Base-by-base conservation (phyloP, 2,113 vertebrate species). In the Xiphophorus couchianus region DNA sequence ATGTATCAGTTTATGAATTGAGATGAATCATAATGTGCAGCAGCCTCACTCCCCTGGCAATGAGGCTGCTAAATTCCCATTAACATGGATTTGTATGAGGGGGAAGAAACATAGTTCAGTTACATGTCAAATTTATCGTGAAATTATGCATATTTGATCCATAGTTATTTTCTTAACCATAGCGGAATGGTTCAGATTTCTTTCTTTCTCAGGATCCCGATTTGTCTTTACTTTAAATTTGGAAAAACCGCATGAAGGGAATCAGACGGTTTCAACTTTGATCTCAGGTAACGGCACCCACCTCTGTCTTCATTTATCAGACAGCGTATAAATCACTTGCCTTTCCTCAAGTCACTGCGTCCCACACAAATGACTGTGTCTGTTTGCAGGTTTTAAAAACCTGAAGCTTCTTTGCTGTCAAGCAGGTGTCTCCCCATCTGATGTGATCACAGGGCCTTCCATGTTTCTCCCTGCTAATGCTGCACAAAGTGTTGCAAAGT, bases 251-350 rank as follows among this genome's bases (percentile, higher is more conserved):
- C 74, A 48, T 48, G 44, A 48, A 6, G 44, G 15, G 44, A 19
- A 19, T 17, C 44, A 19, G 17, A 78, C 78, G 72, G 81, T 78
- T 82, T 73, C 60, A 82, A 77, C 86, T 88, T 88, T 90, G 83
- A 88, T 88, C 81, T 81, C 72, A 76, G 76, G 83, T 85, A 86
- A 80, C 80, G 77, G 28, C 78, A 75, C 71, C 62, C 81, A 71
- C 60, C 82, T 69, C 65, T 13, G 69, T 69, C 86, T 70, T 64
- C 60, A 88, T 73, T 84, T 84, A 74, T 86, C 88, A 73, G 78
- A 78, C 76, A 71, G 73, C 73, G 84, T 78, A 28, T 28, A 82
- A 88, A 91, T 88, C 78, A 83, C 68, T 62, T 13, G 25, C 51
- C 58, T 78, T 33, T 39, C 62, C 76, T 30, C 42, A 78, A 78